phyloP scores from a whole-genome alignment of 2,113 vertebrate genomes.

The Grus americana region DNA sequence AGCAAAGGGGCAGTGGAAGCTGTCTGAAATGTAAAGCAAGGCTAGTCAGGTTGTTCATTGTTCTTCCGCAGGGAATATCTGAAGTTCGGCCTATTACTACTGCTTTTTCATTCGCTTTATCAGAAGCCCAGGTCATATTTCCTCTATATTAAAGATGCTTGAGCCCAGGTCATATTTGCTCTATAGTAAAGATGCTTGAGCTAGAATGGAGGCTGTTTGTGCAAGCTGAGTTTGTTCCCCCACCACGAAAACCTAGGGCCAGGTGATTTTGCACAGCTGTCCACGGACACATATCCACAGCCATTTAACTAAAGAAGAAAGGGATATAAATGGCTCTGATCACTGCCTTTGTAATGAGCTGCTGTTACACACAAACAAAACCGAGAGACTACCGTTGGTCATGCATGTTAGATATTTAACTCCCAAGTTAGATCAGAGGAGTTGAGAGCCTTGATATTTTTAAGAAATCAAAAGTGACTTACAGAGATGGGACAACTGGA shows the following conservation, averaged over 20 bases:
- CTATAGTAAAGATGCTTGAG: not conserved
- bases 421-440: not conserved
- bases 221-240: not conserved
- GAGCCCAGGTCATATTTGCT: not conserved
- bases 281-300: accelerated
- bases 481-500: not conserved
- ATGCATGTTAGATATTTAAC: not conserved
- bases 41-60: not conserved
- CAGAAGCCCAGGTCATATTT: not conserved
- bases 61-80: not conserved
- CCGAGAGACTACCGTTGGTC: not conserved
- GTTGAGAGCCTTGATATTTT: not conserved
- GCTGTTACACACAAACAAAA: not conserved
- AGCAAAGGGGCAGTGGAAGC: not conserved
- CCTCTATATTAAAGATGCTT: not conserved
- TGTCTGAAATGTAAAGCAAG: not conserved
- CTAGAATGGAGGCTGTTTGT: not conserved
- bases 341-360: not conserved
- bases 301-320: not conserved
- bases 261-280: not conserved
- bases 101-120: not conserved
- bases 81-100: not conserved
- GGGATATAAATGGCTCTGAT: not conserved
- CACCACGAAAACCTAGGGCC: not conserved
- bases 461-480: not conserved